Percentiles rank a stretch among this genome's conserved stretches.
phyloP scores from a whole-genome alignment of 1,140 invertebrate genomes.

The Drosophila sturtevanti region DNA sequence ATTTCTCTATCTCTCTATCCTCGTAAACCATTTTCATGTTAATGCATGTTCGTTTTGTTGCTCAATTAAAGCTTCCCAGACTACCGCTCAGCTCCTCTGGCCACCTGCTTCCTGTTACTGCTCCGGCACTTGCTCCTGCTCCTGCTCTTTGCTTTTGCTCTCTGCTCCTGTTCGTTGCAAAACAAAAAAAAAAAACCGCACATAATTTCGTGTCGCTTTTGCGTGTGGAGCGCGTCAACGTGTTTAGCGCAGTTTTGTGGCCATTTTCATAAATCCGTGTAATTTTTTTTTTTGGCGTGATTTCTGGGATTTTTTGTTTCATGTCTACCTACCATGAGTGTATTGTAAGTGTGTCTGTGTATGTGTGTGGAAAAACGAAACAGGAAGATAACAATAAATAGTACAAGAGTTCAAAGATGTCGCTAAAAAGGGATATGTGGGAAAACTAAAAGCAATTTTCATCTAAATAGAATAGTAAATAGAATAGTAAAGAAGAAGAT shows the following conservation, averaged over 20 bases:
- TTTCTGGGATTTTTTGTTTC: conserved; percentile 14
- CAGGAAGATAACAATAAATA: not conserved
- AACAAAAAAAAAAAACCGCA: conserved; percentile 8
- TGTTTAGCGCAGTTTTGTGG: conserved; percentile 71
- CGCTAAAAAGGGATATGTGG: not conserved
- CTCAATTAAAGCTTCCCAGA: conserved; percentile 44
- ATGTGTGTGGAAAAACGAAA: not conserved
- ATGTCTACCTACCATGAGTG: not conserved
- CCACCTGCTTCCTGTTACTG: not conserved
- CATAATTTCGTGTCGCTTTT: conserved; percentile 52
- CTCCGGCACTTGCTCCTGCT: not conserved
- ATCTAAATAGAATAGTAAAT: not conserved
- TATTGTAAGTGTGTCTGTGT: conserved; percentile 2
- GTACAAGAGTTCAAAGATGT: not conserved
- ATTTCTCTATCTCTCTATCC: conserved; percentile 10
- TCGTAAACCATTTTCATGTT: conserved; percentile 25
- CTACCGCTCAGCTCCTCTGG: not conserved
- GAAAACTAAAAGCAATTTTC: not conserved
- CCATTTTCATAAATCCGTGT: conserved; percentile 68
- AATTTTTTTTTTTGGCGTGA: conserved; percentile 48
- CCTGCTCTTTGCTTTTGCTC: conserved; percentile 12
- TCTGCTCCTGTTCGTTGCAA: not conserved
- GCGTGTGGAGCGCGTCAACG: conserved; percentile 66
- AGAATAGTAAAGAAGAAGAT: not conserved
- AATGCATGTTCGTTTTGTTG: conserved; percentile 45